Conservation (phyloP, 1,140 invertebrate genomes). For the Nebria ingens region DNA sequence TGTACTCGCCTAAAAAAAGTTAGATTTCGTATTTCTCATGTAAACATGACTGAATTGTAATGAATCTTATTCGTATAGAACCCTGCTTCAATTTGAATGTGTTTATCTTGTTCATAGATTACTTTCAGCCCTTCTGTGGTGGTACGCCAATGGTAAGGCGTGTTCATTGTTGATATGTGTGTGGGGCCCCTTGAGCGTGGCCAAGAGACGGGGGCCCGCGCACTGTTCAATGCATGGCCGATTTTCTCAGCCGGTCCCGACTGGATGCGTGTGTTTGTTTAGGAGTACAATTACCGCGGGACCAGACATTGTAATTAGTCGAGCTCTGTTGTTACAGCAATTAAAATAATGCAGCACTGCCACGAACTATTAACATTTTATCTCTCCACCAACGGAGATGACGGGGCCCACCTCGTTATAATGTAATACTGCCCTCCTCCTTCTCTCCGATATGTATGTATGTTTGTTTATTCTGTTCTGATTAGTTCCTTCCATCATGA, state of each 20-base stretch:
- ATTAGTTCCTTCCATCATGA: too few species aligned
- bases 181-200: neutral
- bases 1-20: too few species aligned
- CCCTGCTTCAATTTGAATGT: too few species aligned
- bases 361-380: constrained; percentile 29
- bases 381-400: constrained; percentile 11
- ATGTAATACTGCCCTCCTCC: too few species aligned
- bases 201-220: neutral
- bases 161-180: neutral
- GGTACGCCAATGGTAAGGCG: neutral
- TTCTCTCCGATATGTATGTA: too few species aligned
- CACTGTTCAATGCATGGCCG: constrained; percentile 1
- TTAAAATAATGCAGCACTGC: constrained; percentile 29
- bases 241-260: neutral
- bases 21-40: too few species aligned
- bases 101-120: too few species aligned
- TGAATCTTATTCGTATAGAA: too few species aligned
- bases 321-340: constrained; percentile 19
- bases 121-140: too few species aligned
- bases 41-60: too few species aligned
- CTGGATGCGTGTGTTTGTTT: constrained; percentile 22
- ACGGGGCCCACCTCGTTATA: neutral
- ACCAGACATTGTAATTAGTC: constrained; percentile 27
- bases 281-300: constrained; percentile 23
- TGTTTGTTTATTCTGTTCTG: neutral